These are phyloP conservation scores for Virgularia gustaviana DNA, from an alignment of 92 coral and sea anemone species.

Conservation along the genomic window DNA sequence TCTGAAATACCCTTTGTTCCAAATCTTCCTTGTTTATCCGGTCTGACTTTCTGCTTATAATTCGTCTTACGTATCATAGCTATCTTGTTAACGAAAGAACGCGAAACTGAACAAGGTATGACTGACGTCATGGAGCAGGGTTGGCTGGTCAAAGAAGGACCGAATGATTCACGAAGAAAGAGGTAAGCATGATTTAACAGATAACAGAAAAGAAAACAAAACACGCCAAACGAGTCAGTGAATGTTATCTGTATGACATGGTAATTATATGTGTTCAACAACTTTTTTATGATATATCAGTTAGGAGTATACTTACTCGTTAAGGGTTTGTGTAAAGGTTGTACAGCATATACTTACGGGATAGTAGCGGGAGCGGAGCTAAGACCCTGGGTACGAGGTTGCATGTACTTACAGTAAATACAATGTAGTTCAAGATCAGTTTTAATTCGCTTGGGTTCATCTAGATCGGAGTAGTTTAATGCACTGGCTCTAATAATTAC, in stretches of 20 bases:
- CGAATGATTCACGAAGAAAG: conserved; percentile 75
- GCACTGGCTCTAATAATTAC: too few species aligned
- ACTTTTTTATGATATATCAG: neutral
- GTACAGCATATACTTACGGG: too few species aligned
- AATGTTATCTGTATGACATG: neutral
- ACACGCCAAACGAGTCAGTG: too few species aligned
- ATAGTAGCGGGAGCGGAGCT: too few species aligned
- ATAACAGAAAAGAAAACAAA: neutral
- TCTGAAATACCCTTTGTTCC: neutral
- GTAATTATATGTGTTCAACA: too few species aligned
- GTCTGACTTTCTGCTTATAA: too few species aligned
- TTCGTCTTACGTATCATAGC: too few species aligned
- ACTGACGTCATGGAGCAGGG: conserved; percentile 89
- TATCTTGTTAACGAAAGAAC: conserved; percentile 71
- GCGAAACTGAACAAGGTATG: conserved; percentile 82
- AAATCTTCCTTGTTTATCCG: neutral
- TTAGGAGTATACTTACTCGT: neutral
- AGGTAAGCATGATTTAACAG: conserved; percentile 38
- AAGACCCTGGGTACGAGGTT: too few species aligned
- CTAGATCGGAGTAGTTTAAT: too few species aligned
- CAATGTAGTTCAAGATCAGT: too few species aligned
- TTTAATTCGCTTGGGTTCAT: too few species aligned
- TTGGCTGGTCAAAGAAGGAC: conserved; percentile 89
- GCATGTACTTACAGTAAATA: too few species aligned
- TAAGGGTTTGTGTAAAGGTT: neutral